phyloP scores from a whole-genome alignment of 2,113 vertebrate genomes.

The Egretta garzetta region DNA sequence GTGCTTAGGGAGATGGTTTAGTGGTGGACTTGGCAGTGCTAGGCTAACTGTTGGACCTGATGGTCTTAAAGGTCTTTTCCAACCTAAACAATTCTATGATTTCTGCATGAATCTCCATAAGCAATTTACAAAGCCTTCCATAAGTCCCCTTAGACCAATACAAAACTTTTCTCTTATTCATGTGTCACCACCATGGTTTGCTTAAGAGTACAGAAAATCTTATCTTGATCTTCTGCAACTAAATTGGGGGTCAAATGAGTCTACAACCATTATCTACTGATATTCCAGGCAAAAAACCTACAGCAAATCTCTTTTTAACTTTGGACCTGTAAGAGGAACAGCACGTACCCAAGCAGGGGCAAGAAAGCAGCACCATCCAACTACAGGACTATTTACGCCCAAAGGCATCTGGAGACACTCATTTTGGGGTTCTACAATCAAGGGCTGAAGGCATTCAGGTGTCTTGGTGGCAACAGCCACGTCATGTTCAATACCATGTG shows the following conservation, averaged over 20 bases:
- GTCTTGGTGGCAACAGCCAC: not conserved
- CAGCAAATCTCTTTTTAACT: not conserved
- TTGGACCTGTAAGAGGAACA: not conserved
- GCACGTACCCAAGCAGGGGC: rapidly evolving
- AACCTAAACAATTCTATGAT: too few species aligned
- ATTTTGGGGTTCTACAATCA: not conserved
- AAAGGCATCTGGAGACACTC: not conserved
- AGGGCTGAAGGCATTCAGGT: not conserved
- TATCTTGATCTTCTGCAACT: not conserved
- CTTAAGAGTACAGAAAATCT: not conserved
- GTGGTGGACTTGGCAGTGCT: too few species aligned
- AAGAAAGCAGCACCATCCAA: not conserved
- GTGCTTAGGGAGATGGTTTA: too few species aligned
- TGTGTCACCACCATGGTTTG: not conserved
- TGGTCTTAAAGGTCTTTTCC: too few species aligned
- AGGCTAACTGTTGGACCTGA: too few species aligned
- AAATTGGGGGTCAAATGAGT: not conserved
- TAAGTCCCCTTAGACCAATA: not conserved
- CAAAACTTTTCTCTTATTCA: not conserved
- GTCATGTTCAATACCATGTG: not conserved
- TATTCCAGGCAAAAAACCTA: not conserved
- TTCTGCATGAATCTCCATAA: not conserved
- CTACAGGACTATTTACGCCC: not conserved
- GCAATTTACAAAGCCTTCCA: not conserved
- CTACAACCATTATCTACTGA: not conserved